Evolutionary conservation across 2,797 vertebrate species (phyloP), one percentile per base, ranked within the genome.

Genomic region (Malacoraja senta): DNA sequence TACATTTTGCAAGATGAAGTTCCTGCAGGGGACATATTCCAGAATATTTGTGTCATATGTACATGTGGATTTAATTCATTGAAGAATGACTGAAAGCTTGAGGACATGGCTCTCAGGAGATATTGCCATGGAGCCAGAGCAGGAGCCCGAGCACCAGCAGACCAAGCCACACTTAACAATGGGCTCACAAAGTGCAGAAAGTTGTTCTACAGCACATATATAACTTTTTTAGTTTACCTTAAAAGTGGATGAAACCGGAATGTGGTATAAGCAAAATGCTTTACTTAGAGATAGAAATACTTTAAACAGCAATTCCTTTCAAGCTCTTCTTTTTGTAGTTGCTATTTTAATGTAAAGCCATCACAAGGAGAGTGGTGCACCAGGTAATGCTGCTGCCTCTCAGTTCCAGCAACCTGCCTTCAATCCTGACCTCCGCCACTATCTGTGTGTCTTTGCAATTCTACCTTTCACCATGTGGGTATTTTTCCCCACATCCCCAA

Each of bases 171-270:
- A 88, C 32, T 61, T 63, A 86, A 86, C 61, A 88, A 88, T 8
- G 61, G 58, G 83, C 58, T 84, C 61, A 84, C 61, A 84, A 61
- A 86, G 83, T 8, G n/a, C n/a, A n/a, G n/a, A n/a, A n/a, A n/a
- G n/a, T n/a, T n/a, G 84, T 35, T 63, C n/a, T 35, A 8, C 63
- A 65, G 84, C n/a, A 68, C 84, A 68, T 88, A 44, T 88, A 32
- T 35, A 88, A 68, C 7, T 68, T 88, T 65, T 65, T 32, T 65
- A 68, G 61, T n/a, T 88, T 88, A 88, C 84, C 61, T 88, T 88
- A 88, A 88, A 88, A 88, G 84, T 88, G 65, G 61, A 35, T 88
- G 84, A 35, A 88, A 15, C n/a, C 32, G 29, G 63, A n/a, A 68
- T 35, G n/a, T 68, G 63, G n/a, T 65, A 19, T 68, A 88, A 88